Evolutionary conservation across 2,797 vertebrate species (phyloP).

Genomic region (Parotocinclus haroldoi): DNA sequence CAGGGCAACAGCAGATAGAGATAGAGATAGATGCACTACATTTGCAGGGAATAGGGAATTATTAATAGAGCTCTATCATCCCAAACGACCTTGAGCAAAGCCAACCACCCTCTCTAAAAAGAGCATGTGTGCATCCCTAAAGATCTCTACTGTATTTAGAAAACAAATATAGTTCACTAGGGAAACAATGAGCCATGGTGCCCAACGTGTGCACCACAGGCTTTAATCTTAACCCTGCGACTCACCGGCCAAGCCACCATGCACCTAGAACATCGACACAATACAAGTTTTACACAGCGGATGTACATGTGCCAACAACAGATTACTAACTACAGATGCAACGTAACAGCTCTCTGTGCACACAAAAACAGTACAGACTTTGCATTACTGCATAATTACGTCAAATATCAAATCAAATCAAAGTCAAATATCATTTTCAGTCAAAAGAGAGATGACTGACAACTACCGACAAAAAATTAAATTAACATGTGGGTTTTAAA

Average conservation of each 20-base stretch:
- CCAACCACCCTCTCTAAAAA: slow-evolving; percentile 39
- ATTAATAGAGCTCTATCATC: slow-evolving; percentile 76
- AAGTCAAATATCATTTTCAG: too few relatives aligned
- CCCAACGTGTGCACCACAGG: slow-evolving; percentile 51
- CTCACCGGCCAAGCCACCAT: slow-evolving; percentile 42
- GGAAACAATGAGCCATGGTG: slow-evolving; percentile 56
- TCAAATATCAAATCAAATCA: too few relatives aligned
- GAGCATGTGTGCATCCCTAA: slow-evolving; percentile 56
- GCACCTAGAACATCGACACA: slow-evolving; percentile 32
- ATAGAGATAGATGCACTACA: slow-evolving; percentile 59
- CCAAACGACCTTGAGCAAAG: slow-evolving; percentile 76
- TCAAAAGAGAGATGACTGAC: too few relatives aligned
- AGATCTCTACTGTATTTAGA: slow-evolving; percentile 69
- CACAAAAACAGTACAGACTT: too few relatives aligned
- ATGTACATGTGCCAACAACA: slow-evolving; percentile 61
- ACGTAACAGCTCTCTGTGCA: too few relatives aligned
- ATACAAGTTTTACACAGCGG: slow-evolving; percentile 57
- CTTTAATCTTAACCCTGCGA: slow-evolving; percentile 53
- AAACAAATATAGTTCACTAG: slow-evolving; percentile 64
- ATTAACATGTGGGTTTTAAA: too few relatives aligned
- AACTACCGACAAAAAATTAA: too few relatives aligned
- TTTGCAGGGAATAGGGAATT: slow-evolving; percentile 72
- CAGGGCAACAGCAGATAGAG: slow-evolving; percentile 63
- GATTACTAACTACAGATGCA: too few relatives aligned
- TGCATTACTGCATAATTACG: too few relatives aligned